Conservation (phyloP, 2,888 invertebrate species). For the Agrotis exclamationis region DNA sequence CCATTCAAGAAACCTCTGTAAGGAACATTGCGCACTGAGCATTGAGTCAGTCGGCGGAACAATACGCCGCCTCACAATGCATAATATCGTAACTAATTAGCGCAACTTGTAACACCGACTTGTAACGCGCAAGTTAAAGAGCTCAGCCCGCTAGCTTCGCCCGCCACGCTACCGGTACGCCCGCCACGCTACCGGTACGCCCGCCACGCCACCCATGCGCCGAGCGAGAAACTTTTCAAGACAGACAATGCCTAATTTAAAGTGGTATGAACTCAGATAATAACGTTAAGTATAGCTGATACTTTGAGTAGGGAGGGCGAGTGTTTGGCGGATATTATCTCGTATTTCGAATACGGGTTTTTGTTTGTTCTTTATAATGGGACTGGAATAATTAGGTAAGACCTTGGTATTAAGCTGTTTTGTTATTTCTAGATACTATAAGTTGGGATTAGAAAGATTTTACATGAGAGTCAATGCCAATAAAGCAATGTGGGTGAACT, state of each 20-base stretch:
- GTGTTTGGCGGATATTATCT: conserved; percentile 25
- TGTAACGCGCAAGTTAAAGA: conserved; percentile 57
- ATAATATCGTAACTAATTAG: conserved; percentile 69
- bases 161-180: conserved; percentile 17
- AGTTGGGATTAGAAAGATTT: too few relatives aligned
- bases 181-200: conserved; percentile 22
- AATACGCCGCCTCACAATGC: conserved; percentile 61
- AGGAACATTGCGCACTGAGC: conserved; percentile 4
- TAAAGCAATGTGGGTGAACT: too few relatives aligned
- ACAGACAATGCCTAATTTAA: conserved; percentile 71
- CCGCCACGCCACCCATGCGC: conserved; percentile 11
- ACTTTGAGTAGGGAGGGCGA: conserved; percentile 48
- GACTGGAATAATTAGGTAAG: neutral
- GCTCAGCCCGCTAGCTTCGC: conserved; percentile 42
- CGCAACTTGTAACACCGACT: conserved; percentile 56
- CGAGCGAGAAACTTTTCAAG: conserved; percentile 62
- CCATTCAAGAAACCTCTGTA: conserved; percentile 10
- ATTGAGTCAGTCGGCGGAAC: conserved; percentile 40
- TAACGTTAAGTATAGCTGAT: conserved; percentile 68
- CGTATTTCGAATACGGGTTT: neutral
- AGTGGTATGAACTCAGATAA: conserved; percentile 70
- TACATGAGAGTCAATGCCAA: too few relatives aligned
- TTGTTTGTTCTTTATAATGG: neutral
- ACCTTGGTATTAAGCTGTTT: neutral
- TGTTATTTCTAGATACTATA: too few relatives aligned